Evolutionary conservation across 2,797 vertebrate genomes (phyloP), one percentile per base, ranked within the genome.

Genomic region (Tachyglossus aculeatus): DNA sequence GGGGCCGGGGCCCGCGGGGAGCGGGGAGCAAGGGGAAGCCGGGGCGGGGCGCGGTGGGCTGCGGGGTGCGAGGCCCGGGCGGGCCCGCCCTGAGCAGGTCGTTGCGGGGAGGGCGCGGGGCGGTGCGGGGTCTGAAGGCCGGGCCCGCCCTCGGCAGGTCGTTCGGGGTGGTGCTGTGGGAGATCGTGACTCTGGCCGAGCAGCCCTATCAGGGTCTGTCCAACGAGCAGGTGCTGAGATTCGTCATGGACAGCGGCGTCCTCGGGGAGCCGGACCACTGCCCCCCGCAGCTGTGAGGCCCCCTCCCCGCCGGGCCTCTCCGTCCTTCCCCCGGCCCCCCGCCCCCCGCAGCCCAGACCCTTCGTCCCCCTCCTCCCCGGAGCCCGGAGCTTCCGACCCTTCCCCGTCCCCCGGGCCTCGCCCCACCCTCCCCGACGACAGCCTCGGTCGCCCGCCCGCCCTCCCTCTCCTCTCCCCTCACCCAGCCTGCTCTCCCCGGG

Each of bases 201-300:
- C 93, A 94, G 60, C 93, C 93, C 37, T 94, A 94, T 83, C 93
- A 94, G 83, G 93, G 93, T 25, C 81, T 94, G 81, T 93, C 93
- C 77, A 94, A 94, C 1, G 93, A 94, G 81, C 93, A 94, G 70
- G 93, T 94, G 9, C 91, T 94, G 54, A 93, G 84, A 59, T 94
- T 92, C 0, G 93, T 94, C 65, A 91, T 94, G 83, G 92, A 93
- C 13, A 91, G 86, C 0, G 92, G 93, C 0, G 31, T 89, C 31
- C 76, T 94, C 70, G 90, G 93, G 51, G 72, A 89, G 10, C 92
- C 92, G 0, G 89, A 93, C 6, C 80, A 84, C 74, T 94, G 93
- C 50, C 93, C 93, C 0, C 71, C 87, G 19, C 77, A 82, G 57
- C 86, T 94, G 93, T 94, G 85, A 94, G 93, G 82, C 1, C 1